Conservation (phyloP, 1,140 invertebrate species). For the Megalopta genalis region DNA sequence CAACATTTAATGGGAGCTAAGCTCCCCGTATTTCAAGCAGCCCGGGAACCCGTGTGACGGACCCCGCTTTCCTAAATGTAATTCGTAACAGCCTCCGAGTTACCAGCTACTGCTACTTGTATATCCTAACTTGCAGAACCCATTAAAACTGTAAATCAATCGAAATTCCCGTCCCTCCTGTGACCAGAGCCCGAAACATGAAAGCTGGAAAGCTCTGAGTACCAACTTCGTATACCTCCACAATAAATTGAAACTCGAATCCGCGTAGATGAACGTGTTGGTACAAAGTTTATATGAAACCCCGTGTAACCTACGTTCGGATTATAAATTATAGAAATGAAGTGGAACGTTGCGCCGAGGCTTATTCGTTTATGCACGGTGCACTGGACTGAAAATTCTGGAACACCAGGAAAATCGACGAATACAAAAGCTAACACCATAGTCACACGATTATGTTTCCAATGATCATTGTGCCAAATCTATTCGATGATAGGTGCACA, state of each 20-base stretch:
- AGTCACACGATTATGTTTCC: too few relatives aligned
- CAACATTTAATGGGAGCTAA: conserved; percentile 1
- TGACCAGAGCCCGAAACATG: conserved; percentile 24
- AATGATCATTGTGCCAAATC: too few relatives aligned
- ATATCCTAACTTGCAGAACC: conserved; percentile 38
- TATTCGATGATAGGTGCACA: too few relatives aligned
- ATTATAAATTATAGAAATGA: conserved; percentile 4
- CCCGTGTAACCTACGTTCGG: not conserved
- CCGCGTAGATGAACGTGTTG: not conserved
- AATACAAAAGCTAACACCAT: too few relatives aligned
- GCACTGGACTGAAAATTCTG: too few relatives aligned
- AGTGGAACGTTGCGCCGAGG: not conserved
- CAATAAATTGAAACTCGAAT: conserved; percentile 42
- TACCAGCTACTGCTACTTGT: not conserved
- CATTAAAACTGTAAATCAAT: conserved; percentile 51
- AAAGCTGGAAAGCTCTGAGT: conserved; percentile 8
- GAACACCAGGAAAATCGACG: too few relatives aligned
- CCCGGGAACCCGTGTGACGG: not conserved
- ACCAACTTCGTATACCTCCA: conserved; percentile 7
- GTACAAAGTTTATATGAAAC: not conserved
- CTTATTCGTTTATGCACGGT: not conserved
- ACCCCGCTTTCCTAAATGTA: conserved; percentile 17
- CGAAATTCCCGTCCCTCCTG: conserved; percentile 28
- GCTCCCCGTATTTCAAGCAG: conserved; percentile 4
- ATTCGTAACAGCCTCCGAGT: conserved; percentile 20